phyloP scores from a whole-genome alignment of 2,797 vertebrate genomes.

The Pelodytes ibericus region DNA sequence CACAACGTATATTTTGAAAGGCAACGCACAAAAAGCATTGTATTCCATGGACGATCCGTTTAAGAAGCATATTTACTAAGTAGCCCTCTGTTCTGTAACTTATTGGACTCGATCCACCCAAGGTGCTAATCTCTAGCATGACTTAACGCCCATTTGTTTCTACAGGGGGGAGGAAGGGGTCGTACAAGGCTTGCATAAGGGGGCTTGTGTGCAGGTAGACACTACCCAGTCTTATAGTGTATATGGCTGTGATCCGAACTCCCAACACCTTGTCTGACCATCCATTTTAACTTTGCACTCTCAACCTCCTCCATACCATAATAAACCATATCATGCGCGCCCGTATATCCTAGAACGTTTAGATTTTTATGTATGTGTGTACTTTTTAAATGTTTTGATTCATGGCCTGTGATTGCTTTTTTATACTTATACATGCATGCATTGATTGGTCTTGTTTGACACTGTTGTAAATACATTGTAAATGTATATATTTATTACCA shows the following conservation, averaged over 20 bases:
- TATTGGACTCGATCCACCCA: neutral
- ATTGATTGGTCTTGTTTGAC: constrained; percentile 44
- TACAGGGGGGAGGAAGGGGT: too few species aligned
- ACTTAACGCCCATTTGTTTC: neutral
- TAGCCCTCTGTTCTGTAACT: neutral
- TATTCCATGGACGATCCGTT: constrained; percentile 53
- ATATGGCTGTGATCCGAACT: too few species aligned
- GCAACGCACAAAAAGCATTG: too few species aligned
- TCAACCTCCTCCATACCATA: too few species aligned
- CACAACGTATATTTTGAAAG: too few species aligned
- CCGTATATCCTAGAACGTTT: too few species aligned
- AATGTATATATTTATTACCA: constrained; percentile 27
- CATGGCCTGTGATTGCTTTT: constrained; percentile 28
- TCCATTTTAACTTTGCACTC: too few species aligned
- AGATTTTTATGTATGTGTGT: too few species aligned
- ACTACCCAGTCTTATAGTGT: neutral
- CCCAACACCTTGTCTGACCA: too few species aligned
- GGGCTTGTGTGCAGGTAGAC: constrained; percentile 26
- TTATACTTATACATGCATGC: neutral
- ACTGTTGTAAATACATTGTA: constrained; percentile 39
- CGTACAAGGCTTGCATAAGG: constrained; percentile 10
- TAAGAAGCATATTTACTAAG: constrained; percentile 3
- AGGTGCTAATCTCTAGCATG: constrained; percentile 28
- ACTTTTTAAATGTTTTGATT: constrained; percentile 21
- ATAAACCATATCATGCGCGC: too few species aligned